Percentiles rank a stretch among this genome's conserved stretches.
Conservation (phyloP, 2,888 invertebrate genomes). For the Isoperla grammatica region DNA sequence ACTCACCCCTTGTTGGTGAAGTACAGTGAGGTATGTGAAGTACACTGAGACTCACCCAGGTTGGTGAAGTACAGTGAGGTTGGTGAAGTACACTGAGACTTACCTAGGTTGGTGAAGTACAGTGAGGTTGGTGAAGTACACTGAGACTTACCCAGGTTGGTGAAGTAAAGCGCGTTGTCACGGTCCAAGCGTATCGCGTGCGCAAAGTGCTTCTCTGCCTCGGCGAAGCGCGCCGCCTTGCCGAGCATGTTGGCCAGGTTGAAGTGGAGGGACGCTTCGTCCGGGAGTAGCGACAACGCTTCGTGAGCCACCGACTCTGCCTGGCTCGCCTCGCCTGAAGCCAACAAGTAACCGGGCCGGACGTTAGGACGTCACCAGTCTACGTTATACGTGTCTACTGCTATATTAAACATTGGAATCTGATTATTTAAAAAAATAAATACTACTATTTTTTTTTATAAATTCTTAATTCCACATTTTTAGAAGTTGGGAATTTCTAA, state of each 20-base stretch:
- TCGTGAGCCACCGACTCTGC: slow-evolving; percentile 64
- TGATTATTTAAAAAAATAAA: slow-evolving; percentile 1
- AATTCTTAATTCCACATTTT: no score
- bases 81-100: no score
- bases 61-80: no score
- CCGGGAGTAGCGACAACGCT: slow-evolving; percentile 65
- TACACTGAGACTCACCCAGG: no score
- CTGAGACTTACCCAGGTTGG: slow-evolving; percentile 73
- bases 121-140: no score
- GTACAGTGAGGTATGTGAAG: no score
- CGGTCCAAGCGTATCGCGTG: slow-evolving; percentile 64
- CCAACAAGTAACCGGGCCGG: no score
- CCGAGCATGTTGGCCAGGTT: slow-evolving; percentile 85
- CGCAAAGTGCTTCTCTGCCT: slow-evolving; percentile 77
- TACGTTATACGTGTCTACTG: no score
- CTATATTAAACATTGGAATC: background rate
- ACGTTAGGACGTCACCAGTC: background rate
- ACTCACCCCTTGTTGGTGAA: no score
- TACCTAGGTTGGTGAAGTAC: slow-evolving; percentile 87
- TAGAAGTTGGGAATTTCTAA: no score
- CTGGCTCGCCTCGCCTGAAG: slow-evolving; percentile 56
- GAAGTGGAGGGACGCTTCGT: slow-evolving; percentile 74
- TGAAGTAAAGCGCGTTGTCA: slow-evolving; percentile 72
- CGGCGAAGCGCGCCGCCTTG: slow-evolving; percentile 66
- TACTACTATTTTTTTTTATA: no score